A percentile compares a stretch with the other conserved stretches of the same genome.
These are phyloP conservation scores for Notothenia rossii DNA, from an alignment of 2,113 vertebrate genomes.

Conservation along the genomic window DNA sequence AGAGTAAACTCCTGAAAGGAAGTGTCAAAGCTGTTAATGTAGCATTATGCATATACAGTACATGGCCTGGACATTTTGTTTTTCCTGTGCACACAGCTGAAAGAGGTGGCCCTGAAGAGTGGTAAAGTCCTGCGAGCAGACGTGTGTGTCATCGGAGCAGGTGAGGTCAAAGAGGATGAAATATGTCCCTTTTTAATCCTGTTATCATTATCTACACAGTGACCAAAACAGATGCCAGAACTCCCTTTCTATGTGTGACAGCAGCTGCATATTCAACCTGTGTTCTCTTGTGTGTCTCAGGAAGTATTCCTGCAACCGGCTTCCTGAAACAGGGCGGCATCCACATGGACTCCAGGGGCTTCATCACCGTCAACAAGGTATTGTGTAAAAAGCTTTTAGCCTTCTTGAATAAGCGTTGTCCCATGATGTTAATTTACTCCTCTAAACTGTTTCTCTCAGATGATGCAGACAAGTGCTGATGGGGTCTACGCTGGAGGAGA, in stretches of 20 bases:
- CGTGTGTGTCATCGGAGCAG: slow-evolving; percentile 94
- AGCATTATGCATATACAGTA: neutral
- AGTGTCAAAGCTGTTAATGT: neutral
- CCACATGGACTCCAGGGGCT: slow-evolving; percentile 93
- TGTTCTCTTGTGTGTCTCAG: slow-evolving; percentile 71
- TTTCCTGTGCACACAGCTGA: slow-evolving; percentile 85
- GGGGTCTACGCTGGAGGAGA: slow-evolving; percentile 95
- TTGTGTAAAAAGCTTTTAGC: slow-evolving; percentile 1
- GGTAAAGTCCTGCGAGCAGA: slow-evolving; percentile 95
- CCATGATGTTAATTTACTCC: neutral
- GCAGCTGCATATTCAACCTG: neutral
- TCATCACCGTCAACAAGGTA: slow-evolving; percentile 97
- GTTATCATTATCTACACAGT: neutral
- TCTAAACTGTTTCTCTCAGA: slow-evolving; percentile 77
- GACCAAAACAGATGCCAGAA: neutral
- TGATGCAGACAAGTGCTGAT: slow-evolving; percentile 94
- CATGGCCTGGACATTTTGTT: slow-evolving; percentile 16
- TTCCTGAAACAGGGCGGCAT: slow-evolving; percentile 95
- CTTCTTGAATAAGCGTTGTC: neutral
- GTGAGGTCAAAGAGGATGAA: slow-evolving; percentile 79
- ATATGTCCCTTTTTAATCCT: neutral
- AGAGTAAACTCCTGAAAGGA: neutral
- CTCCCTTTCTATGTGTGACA: neutral
- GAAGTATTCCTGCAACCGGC: slow-evolving; percentile 90
- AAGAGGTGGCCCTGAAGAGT: slow-evolving; percentile 98